Conservation (phyloP, 64 coral and sea anemone genomes). For the Orbicella faveolata region DNA sequence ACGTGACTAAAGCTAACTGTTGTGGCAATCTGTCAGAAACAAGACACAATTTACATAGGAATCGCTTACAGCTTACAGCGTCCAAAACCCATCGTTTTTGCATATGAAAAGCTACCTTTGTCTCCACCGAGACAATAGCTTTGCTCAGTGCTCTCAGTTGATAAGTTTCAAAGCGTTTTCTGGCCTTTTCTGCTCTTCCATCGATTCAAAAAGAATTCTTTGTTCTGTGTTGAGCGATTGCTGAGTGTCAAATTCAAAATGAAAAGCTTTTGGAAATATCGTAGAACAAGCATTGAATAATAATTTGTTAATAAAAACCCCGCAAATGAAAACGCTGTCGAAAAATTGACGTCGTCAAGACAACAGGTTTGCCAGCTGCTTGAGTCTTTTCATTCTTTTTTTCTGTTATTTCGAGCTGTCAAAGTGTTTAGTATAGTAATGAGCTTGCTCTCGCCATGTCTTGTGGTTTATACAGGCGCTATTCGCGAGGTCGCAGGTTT, state of each 20-base stretch:
- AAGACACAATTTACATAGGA: not conserved
- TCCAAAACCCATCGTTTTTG: not conserved
- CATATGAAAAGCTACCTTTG: slow-evolving; percentile 22
- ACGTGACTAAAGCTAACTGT: not conserved
- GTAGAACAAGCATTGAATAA: too few relatives aligned
- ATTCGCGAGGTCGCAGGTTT: slow-evolving; percentile 63
- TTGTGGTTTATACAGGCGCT: slow-evolving; percentile 27
- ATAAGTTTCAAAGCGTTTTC: slow-evolving; percentile 4
- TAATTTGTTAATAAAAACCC: not conserved
- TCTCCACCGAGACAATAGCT: not conserved
- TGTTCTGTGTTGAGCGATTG: not conserved
- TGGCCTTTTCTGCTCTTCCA: not conserved
- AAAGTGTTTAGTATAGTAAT: slow-evolving; percentile 31
- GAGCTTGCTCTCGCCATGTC: slow-evolving; percentile 20
- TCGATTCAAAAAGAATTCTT: not conserved
- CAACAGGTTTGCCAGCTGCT: slow-evolving; percentile 29
- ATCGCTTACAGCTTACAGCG: not conserved
- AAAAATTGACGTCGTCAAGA: slow-evolving; percentile 51
- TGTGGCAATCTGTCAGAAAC: slow-evolving; percentile 23
- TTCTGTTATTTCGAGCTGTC: not conserved
- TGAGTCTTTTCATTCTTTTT: slow-evolving; percentile 9
- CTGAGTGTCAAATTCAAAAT: not conserved
- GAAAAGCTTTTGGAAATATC: not conserved
- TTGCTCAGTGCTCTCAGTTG: not conserved
- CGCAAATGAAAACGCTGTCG: not conserved